Evolutionary conservation across 2,888 invertebrate genomes (phyloP).

Genomic region (Drosophila sordidapex): DNA sequence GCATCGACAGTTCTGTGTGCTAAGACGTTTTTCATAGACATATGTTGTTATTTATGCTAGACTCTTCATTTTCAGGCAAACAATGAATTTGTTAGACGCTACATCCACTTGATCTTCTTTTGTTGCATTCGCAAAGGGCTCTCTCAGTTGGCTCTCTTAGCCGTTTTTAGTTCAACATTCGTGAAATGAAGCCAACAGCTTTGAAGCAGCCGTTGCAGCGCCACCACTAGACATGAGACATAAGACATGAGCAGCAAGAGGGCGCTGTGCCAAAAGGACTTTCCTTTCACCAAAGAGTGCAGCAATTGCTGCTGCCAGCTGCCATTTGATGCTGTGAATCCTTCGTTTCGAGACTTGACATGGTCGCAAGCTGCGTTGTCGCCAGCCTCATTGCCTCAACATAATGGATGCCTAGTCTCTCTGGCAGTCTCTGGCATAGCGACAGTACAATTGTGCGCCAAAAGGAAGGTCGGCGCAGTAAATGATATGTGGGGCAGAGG

Average conservation of each 20-base stretch:
- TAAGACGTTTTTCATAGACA: conserved; percentile 5
- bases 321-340: conserved; percentile 44
- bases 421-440: conserved; percentile 16
- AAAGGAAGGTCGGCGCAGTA: conserved; percentile 29
- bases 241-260: conserved; percentile 16
- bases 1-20: background rate
- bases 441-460: conserved; percentile 32
- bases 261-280: conserved; percentile 41
- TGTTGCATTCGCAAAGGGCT: conserved; percentile 25
- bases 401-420: conserved; percentile 30
- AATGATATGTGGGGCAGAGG: conserved; percentile 49
- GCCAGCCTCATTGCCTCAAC: conserved; percentile 40
- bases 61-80: conserved; percentile 19
- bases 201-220: conserved; percentile 29
- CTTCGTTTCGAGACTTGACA: conserved; percentile 55
- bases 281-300: conserved; percentile 28
- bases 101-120: conserved; percentile 18
- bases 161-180: conserved; percentile 50
- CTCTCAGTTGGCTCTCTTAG: conserved; percentile 41
- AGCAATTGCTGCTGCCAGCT: conserved; percentile 38
- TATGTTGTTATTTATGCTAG: conserved; percentile 16
- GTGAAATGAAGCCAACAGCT: conserved; percentile 66
- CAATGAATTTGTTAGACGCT: conserved; percentile 33
- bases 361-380: conserved; percentile 54
- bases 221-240: conserved; percentile 29